These are phyloP conservation scores for Scatophagus argus DNA, from an alignment of 2,113 vertebrate genomes.

Conservation along the genomic window DNA sequence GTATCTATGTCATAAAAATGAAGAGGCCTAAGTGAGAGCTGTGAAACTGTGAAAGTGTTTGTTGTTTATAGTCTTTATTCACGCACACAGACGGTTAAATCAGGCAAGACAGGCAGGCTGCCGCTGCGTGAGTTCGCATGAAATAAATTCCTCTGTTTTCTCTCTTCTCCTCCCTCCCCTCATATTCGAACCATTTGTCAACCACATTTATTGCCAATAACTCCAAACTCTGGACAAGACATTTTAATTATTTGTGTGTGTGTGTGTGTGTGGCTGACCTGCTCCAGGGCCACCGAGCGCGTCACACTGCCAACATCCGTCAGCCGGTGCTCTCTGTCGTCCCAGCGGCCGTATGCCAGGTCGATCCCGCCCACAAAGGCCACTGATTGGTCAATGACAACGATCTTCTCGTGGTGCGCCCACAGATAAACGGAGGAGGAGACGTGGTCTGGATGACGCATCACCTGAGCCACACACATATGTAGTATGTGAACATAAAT, in stretches of 20 bases:
- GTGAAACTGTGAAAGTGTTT: neutral
- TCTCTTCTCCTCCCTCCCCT: neutral
- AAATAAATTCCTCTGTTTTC: neutral
- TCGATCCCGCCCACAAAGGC: slow-evolving; percentile 95
- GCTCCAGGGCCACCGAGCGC: slow-evolving; percentile 78
- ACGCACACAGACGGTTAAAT: neutral
- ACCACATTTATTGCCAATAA: slow-evolving; percentile 9
- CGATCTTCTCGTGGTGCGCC: slow-evolving; percentile 95
- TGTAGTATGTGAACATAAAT: neutral
- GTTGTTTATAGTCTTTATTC: neutral
- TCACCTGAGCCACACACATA: slow-evolving; percentile 84
- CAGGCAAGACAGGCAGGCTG: neutral
- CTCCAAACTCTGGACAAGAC: neutral
- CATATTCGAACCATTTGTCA: slow-evolving; percentile 20
- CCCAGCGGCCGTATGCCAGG: slow-evolving; percentile 95
- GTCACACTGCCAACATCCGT: slow-evolving; percentile 95
- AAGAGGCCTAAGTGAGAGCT: neutral
- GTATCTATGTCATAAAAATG: neutral
- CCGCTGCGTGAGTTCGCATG: neutral
- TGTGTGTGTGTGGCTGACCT: slow-evolving; percentile 65
- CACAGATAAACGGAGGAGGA: slow-evolving; percentile 94
- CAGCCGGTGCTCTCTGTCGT: slow-evolving; percentile 92
- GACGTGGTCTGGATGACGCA: slow-evolving; percentile 97
- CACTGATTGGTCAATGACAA: slow-evolving; percentile 91
- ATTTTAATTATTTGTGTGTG: slow-evolving; percentile 8